These are phyloP conservation scores for Oceanodroma leucorhoa DNA, from an alignment of 2,797 vertebrate genomes.

Conservation along the genomic window DNA sequence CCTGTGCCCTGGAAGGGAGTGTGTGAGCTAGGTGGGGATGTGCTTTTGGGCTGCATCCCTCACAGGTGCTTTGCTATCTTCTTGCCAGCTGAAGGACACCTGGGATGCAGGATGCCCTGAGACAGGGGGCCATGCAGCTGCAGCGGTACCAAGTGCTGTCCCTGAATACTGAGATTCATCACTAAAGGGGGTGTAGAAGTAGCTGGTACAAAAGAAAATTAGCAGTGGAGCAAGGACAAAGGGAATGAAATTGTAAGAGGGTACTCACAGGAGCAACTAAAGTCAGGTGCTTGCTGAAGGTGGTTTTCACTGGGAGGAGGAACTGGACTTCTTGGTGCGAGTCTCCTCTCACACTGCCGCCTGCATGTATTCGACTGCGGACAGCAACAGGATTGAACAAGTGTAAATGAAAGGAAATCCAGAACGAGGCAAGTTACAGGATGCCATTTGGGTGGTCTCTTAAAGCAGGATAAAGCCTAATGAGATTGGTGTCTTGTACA, in stretches of 20 bases:
- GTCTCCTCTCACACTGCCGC: not conserved
- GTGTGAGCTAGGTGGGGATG: fast-evolving
- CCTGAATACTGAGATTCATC: not conserved
- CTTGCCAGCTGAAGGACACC: not conserved
- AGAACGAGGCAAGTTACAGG: not conserved
- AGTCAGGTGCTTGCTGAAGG: not conserved
- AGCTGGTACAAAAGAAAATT: not conserved
- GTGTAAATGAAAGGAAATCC: not conserved
- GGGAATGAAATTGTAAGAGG: not conserved
- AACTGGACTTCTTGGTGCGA: fast-evolving
- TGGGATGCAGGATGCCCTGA: not conserved
- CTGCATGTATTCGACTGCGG: fast-evolving
- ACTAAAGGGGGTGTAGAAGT: not conserved
- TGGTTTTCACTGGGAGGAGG: not conserved
- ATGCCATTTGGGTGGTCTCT: not conserved
- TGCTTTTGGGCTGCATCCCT: not conserved
- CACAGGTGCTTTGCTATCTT: not conserved
- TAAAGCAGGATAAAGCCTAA: not conserved
- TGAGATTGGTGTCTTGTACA: not conserved
- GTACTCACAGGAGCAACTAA: not conserved
- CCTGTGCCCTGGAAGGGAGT: fast-evolving
- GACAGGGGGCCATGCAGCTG: not conserved
- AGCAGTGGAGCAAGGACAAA: not conserved
- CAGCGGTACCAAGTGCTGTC: not conserved
- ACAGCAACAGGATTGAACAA: not conserved